Base-by-base conservation (phyloP, 64 coral and sea anemone species). In the Dendrophyllia cribrosa region DNA sequence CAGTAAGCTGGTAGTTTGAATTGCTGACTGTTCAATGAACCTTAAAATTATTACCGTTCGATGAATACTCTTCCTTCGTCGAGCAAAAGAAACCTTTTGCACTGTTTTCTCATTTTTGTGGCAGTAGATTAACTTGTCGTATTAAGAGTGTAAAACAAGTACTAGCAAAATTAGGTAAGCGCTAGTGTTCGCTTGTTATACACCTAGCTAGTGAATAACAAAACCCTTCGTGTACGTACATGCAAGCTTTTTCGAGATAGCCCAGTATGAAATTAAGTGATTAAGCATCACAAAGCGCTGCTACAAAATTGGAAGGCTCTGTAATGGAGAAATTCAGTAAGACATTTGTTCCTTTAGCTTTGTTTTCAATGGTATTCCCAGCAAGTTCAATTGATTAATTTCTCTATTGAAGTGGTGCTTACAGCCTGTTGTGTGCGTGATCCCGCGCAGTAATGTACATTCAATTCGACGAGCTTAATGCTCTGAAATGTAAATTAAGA, bases 171-270 rank as follows among this genome's bases (percentile, higher is more conserved):
- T 23, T 56, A 56, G 12, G 55, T 43, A 26, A 11, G 53, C 25
- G 53, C 53, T 77, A 17, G 48, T 34, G 77, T 79, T 79, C 51
- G 20, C 50, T 79, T 56, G 53, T 79, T 77, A 25, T n/a, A 25
- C 75, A 60, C 53, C 22, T 34, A 34, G 34, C 34, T 34, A 43
- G 1, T 65, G 79, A 82, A 82, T 44, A 46, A 62, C 60, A 59
- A 64, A 64, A 62, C 43, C 12, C 79, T 63, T 46, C 59, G 34
- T 34, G 34, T 34, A 23, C 43, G 59, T 48, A 82, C 23, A 67
- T 84, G 80, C 80, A 68, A 66, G 61, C 80, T 50, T 84, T 84
- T 47, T 84, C 62, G 64, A 50, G 63, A 64, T 20, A 82, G 9
- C 8, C 17, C 17, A 67, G 45, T 44, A 68, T 67, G 43, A n/a